Evolutionary conservation across 2,888 invertebrate genomes (phyloP).

Genomic region (Cynaeus angustus): DNA sequence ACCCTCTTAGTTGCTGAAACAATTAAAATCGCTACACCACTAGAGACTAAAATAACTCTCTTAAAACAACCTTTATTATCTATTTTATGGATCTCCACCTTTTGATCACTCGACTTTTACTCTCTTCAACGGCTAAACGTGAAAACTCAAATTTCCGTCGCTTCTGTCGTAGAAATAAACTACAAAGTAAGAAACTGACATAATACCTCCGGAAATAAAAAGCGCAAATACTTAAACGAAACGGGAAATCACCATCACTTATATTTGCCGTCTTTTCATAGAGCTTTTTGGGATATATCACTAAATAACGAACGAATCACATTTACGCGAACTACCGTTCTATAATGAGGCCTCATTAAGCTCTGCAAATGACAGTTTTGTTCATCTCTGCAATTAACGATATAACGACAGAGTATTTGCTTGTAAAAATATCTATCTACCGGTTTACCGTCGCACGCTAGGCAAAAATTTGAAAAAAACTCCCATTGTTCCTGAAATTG

Average conservation of each 20-base stretch:
- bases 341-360: slow-evolving; percentile 49
- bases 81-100: background rate
- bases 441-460: no score
- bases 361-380: slow-evolving; percentile 39
- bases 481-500: no score
- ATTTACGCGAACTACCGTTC: slow-evolving; percentile 26
- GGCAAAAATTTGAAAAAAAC: no score
- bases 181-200: slow-evolving; percentile 6
- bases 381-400: slow-evolving; percentile 38
- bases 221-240: slow-evolving; percentile 21
- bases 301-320: slow-evolving; percentile 19
- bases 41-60: no score
- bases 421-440: slow-evolving; percentile 27
- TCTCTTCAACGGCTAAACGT: slow-evolving; percentile 1
- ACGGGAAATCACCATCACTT: slow-evolving; percentile 36
- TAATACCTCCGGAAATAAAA: slow-evolving; percentile 19
- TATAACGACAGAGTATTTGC: slow-evolving; percentile 3
- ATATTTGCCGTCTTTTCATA: slow-evolving; percentile 34
- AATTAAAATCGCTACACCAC: no score
- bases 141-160: slow-evolving; percentile 18
- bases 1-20: no score
- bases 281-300: slow-evolving; percentile 52
- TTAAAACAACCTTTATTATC: no score
- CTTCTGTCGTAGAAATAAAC: background rate
- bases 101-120: slow-evolving; percentile 41